Conservation (phyloP, 2,888 invertebrate genomes). For the Troglohyphantes excavatus region DNA sequence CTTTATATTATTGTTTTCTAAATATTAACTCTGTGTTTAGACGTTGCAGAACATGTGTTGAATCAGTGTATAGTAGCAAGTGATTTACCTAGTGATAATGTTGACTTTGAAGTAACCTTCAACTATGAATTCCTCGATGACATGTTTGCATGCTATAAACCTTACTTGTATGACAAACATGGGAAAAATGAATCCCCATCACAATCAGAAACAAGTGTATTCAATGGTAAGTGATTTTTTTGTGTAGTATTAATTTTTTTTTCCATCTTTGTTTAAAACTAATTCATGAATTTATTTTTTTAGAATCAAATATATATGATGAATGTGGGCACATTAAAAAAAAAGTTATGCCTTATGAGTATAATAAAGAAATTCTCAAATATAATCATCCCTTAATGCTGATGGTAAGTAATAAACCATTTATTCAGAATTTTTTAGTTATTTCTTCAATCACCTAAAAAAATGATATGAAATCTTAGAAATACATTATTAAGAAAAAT, state of each 20-base stretch:
- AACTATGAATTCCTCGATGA: constrained; percentile 84
- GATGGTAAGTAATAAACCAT: constrained; percentile 80
- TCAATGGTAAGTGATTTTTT: constrained; percentile 45
- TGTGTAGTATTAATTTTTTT: not conserved
- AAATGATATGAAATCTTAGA: too few species aligned
- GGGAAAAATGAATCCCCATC: constrained; percentile 20
- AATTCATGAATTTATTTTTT: constrained; percentile 6
- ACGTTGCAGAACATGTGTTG: constrained; percentile 69
- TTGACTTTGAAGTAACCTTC: constrained; percentile 82
- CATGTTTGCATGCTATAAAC: constrained; percentile 81
- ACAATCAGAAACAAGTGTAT: constrained; percentile 41
- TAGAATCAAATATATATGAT: constrained; percentile 71
- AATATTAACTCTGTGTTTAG: too few species aligned
- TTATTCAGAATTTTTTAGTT: too few species aligned
- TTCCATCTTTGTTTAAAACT: constrained; percentile 9
- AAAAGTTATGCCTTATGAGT: constrained; percentile 71
- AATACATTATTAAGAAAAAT: too few species aligned
- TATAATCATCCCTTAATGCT: constrained; percentile 81
- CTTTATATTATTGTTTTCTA: too few species aligned
- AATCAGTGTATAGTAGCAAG: constrained; percentile 58
- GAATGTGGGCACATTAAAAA: constrained; percentile 68
- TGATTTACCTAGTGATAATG: constrained; percentile 79
- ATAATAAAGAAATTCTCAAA: constrained; percentile 79
- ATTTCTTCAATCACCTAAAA: too few species aligned
- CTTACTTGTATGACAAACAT: constrained; percentile 50